These are phyloP conservation scores for Elymnias hypermnestra DNA, from an alignment of 1,140 invertebrate genomes.

Conservation along the genomic window DNA sequence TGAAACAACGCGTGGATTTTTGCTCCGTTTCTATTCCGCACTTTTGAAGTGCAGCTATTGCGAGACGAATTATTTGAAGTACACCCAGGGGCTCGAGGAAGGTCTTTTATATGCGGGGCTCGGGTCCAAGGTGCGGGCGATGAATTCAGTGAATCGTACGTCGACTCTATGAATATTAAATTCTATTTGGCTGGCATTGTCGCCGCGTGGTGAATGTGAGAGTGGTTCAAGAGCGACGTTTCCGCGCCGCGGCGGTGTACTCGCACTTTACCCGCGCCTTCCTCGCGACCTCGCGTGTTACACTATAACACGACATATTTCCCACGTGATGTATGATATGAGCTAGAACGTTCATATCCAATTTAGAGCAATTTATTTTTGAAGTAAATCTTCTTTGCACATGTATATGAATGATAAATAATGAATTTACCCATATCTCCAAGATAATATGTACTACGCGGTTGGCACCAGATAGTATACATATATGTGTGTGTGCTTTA, in stretches of 20 bases:
- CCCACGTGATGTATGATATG: not conserved
- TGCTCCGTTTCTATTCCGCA: constrained; percentile 50
- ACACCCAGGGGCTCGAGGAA: constrained; percentile 62
- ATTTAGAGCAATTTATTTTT: no score
- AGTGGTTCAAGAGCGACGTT: constrained; percentile 30
- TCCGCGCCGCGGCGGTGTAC: constrained; percentile 4
- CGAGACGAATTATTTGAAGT: constrained; percentile 67
- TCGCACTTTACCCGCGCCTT: constrained; percentile 24
- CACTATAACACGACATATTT: no score
- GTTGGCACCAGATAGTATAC: no score
- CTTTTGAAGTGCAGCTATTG: constrained; percentile 62
- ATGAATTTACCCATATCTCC: no score
- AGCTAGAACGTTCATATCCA: not conserved
- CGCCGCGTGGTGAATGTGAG: constrained; percentile 58
- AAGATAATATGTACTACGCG: no score
- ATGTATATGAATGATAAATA: no score
- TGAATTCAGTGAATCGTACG: constrained; percentile 73
- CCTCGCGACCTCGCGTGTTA: not conserved
- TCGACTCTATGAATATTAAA: constrained; percentile 74
- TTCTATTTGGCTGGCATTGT: constrained; percentile 70
- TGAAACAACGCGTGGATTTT: constrained; percentile 59
- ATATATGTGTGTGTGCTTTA: no score
- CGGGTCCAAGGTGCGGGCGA: constrained; percentile 67
- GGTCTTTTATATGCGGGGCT: constrained; percentile 70
- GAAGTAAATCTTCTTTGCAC: no score